These are phyloP conservation scores for Andrena minutula DNA, from an alignment of 2,888 invertebrate genomes.

Conservation along the genomic window DNA sequence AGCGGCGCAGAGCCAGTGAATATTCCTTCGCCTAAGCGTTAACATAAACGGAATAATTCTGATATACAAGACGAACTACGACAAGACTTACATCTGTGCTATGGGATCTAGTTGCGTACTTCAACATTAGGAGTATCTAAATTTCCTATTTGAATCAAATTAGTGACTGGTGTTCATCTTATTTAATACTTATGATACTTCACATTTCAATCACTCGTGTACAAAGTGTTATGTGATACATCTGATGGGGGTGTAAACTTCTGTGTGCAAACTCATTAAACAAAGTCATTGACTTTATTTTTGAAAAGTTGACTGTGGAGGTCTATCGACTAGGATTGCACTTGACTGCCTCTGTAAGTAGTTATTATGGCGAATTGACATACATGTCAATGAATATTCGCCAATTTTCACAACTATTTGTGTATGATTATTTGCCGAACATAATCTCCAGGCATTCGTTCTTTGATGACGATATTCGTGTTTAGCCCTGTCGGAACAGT, in stretches of 20 bases:
- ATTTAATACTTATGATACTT: not conserved
- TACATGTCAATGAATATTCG: too few relatives aligned
- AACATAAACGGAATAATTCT: not conserved
- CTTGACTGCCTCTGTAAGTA: not conserved
- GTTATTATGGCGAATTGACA: too few relatives aligned
- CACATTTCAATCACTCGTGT: not conserved
- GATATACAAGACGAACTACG: not conserved
- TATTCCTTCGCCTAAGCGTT: constrained; percentile 9
- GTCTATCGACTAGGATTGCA: not conserved
- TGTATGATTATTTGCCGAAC: too few relatives aligned
- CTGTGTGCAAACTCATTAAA: not conserved
- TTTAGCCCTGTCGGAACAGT: too few relatives aligned
- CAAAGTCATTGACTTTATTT: not conserved
- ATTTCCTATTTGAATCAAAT: not conserved
- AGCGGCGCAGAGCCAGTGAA: constrained; percentile 30
- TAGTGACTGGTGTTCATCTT: not conserved
- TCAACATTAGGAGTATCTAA: not conserved
- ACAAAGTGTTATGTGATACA: not conserved
- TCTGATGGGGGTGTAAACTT: not conserved
- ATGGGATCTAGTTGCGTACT: not conserved
- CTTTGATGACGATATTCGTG: too few relatives aligned
- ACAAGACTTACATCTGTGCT: not conserved
- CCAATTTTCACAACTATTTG: too few relatives aligned
- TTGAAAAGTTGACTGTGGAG: not conserved
- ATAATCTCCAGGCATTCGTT: too few relatives aligned